Percentiles rank a stretch among this genome's conserved stretches.
Evolutionary conservation across 1,140 invertebrate species (phyloP).

Genomic region (Diorhabda sublineata): DNA sequence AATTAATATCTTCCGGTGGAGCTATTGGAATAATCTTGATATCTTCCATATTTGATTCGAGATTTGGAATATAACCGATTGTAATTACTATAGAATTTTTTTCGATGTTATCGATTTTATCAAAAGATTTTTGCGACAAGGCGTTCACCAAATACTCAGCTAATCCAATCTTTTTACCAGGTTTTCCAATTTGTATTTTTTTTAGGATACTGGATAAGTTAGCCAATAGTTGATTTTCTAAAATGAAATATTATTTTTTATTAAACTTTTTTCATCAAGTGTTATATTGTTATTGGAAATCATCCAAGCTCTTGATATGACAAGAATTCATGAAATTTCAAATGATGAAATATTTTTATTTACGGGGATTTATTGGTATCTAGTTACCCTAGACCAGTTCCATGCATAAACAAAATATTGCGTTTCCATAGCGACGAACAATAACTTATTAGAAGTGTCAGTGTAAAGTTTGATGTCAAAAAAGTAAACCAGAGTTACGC

Average conservation of each 20-base stretch:
- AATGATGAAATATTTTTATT: too few species aligned
- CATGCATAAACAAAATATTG: too few species aligned
- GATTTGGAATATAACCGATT: not conserved
- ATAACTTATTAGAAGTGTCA: too few species aligned
- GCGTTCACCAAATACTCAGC: constrained; percentile 3
- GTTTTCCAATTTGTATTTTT: not conserved
- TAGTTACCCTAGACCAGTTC: too few species aligned
- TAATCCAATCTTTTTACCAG: not conserved
- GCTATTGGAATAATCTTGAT: not conserved
- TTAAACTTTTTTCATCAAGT: too few species aligned
- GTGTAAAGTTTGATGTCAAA: too few species aligned
- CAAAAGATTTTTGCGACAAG: not conserved
- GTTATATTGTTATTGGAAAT: too few species aligned
- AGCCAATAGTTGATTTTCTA: constrained; percentile 2
- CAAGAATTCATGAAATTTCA: too few species aligned
- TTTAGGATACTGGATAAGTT: not conserved
- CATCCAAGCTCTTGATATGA: too few species aligned
- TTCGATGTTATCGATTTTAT: not conserved
- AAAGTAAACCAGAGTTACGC: too few species aligned
- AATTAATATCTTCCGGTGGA: not conserved
- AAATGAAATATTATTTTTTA: not conserved
- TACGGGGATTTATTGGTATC: too few species aligned
- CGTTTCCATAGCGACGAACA: too few species aligned
- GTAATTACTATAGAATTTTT: not conserved
- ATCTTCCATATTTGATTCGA: not conserved